Base-by-base conservation (phyloP, 1,140 invertebrate genomes). In the Kradibia gibbosae region DNA sequence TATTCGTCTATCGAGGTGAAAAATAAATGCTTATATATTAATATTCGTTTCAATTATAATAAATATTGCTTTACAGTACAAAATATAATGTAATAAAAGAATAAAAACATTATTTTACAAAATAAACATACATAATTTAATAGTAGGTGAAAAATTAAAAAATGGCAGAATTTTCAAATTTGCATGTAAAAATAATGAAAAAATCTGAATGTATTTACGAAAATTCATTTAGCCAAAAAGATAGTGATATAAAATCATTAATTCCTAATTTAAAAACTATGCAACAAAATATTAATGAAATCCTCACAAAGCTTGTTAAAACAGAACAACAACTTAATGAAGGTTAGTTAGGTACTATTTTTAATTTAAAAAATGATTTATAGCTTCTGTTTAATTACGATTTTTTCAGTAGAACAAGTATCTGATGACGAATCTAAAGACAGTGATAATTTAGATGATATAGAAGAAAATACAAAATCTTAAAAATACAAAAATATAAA, bases 281-380 rank as follows among this genome's bases (percentile, higher is more conserved):
- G 1, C 89, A 88, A 65, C 60, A 82, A 36, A 84, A 77, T 71
- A 84, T 87, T 53, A 91, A 91, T 77, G 82, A 87, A 71, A 86
- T 86, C 73, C 78, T 89, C 62, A 85, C 84, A 7, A 45, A 67
- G n/a, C 82, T 86, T 39, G 78, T 85, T 39, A 50, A 77, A 55
- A 42, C 53, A 48, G 80, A 57, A 25, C 39, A 80, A 31, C 53
- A n/a, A n/a, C 71, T 72, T 42, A 84, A 82, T 77, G 25, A 78
- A 77, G 67, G 76, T 82, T 34, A 53, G 67, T 82, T 72, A 31
- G 13, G 31, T 34, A 25, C 17, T 57, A 77, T 72, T 79, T 55
- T 55, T 25, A 39, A n/a, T 31, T 55, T 25, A 0, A 31, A 28
- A 8, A 45, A 28, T 28, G 8, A 3, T 67, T 67, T 34, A 67